These are phyloP conservation scores for Sphaerophoria rueppellii DNA, from an alignment of 2,888 invertebrate species.

Conservation along the genomic window DNA sequence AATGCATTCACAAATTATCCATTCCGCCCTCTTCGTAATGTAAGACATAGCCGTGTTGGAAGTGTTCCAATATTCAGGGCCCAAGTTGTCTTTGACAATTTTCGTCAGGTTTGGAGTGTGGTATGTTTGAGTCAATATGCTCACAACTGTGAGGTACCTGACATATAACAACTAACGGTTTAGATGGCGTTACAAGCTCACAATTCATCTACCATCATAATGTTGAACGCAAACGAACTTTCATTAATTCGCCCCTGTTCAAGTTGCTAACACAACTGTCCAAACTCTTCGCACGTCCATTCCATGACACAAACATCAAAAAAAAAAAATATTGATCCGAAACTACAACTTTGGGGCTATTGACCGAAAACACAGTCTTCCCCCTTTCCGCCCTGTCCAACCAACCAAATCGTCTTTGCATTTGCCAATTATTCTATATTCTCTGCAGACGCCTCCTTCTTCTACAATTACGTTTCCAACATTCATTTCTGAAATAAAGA, in stretches of 20 bases:
- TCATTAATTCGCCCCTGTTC: conserved; percentile 4
- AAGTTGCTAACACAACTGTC: conserved; percentile 6
- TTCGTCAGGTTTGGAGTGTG: no score
- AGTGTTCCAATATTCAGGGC: background rate
- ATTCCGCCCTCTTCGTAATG: conserved; percentile 41
- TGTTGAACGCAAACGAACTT: no score
- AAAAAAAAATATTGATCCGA: conserved; percentile 59
- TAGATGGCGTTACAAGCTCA: no score
- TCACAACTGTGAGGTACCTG: no score
- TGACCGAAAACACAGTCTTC: conserved; percentile 64
- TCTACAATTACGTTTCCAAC: background rate
- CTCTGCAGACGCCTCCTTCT: conserved; percentile 23
- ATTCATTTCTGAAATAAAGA: no score
- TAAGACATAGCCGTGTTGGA: no score
- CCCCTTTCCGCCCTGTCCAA: background rate
- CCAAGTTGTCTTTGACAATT: background rate
- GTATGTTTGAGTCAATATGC: no score
- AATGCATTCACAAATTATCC: conserved; percentile 56
- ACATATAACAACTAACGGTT: no score
- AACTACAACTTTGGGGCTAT: conserved; percentile 59
- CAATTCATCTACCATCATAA: no score
- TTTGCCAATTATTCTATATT: conserved; percentile 37
- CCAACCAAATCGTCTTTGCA: background rate
- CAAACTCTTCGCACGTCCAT: conserved; percentile 27
- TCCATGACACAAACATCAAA: conserved; percentile 25